phyloP scores from a whole-genome alignment of 1,140 invertebrate genomes.

The Caenorhabditis elegans region WBcel235 BX284603.4:6424501-6425000 shows the following conservation, averaged over 20 bases:
- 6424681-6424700: neutral
- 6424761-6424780: constrained; percentile 3
- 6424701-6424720: constrained; percentile 1
- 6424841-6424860: constrained; percentile 50
- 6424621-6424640: constrained; percentile 9
- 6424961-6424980: too few relatives aligned
- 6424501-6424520: neutral
- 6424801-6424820: constrained; percentile 35
- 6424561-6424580: constrained; percentile 13
- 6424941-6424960: neutral
- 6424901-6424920: constrained; percentile 40
- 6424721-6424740: neutral
- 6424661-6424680: constrained; percentile 38
- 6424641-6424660: constrained; percentile 28
- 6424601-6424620: constrained; percentile 14
- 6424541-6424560: neutral
- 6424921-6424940: constrained; percentile 18
- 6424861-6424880: constrained; percentile 54
- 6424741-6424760: constrained; percentile 30
- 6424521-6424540: neutral
- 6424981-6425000: too few relatives aligned
- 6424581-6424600: constrained; percentile 4
- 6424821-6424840: constrained; percentile 56
- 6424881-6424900: constrained; percentile 54
- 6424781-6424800: neutral